A percentile compares a stretch with the other conserved stretches of the same genome.
Conservation (phyloP, 2,797 vertebrate species). For the Characodon lateralis region DNA sequence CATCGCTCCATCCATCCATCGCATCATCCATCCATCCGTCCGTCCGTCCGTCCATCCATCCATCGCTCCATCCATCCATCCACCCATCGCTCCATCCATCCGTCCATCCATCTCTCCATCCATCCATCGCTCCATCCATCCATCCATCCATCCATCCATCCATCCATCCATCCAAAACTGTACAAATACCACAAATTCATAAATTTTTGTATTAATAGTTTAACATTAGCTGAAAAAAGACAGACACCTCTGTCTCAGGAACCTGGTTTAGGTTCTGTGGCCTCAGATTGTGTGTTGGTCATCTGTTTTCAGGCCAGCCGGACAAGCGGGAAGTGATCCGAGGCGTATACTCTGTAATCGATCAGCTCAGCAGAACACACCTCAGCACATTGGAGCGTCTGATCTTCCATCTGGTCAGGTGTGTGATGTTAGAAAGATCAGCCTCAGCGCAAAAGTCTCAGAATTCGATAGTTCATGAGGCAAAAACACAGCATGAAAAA, state of each 20-base stretch:
- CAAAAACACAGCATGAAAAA: too few species aligned
- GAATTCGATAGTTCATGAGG: neutral
- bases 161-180: neutral
- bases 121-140: too few species aligned
- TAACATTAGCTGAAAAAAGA: neutral
- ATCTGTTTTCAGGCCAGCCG: conserved; percentile 83
- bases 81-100: too few species aligned
- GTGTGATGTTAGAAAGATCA: conserved; percentile 23
- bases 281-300: conserved; percentile 1
- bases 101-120: too few species aligned
- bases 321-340: conserved; percentile 89
- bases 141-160: neutral
- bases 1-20: too few species aligned
- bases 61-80: too few species aligned
- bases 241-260: neutral
- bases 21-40: too few species aligned
- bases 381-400: conserved; percentile 93
- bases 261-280: neutral
- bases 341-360: conserved; percentile 92
- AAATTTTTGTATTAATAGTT: neutral
- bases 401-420: conserved; percentile 97
- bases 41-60: too few species aligned
- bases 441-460: neutral
- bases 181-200: neutral
- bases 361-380: conserved; percentile 94